Percentiles rank a stretch among this genome's conserved stretches.
These are phyloP conservation scores for Lethenteron reissneri DNA, from an alignment of 2,113 vertebrate species.

Conservation along the genomic window DNA sequence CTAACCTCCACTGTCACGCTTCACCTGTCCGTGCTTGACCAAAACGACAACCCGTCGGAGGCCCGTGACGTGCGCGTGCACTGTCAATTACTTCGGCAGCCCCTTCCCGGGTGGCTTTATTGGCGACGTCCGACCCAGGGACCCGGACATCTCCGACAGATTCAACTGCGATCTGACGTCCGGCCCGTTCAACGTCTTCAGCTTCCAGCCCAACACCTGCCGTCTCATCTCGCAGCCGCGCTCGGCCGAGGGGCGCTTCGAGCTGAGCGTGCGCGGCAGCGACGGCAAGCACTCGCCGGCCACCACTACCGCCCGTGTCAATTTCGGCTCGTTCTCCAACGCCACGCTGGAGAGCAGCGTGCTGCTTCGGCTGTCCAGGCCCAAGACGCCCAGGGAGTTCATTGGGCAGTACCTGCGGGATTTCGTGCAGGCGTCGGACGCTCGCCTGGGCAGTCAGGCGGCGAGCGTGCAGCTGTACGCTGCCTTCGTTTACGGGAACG, in stretches of 20 bases:
- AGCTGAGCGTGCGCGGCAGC: conserved; percentile 46
- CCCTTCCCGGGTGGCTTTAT: conserved; percentile 65
- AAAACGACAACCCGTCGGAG: conserved; percentile 86
- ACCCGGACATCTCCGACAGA: conserved; percentile 61
- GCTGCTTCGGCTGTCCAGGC: conserved; percentile 43
- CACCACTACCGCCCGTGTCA: conserved; percentile 44
- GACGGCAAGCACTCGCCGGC: conserved; percentile 56
- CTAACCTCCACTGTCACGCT: conserved; percentile 92
- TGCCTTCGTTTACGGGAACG: conserved; percentile 48
- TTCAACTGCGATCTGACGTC: conserved; percentile 72
- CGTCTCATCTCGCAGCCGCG: conserved; percentile 51
- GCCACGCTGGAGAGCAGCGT: conserved; percentile 75
- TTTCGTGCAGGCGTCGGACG: conserved; percentile 16
- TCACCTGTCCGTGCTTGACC: conserved; percentile 53
- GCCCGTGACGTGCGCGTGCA: conserved; percentile 63
- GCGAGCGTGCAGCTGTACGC: conserved; percentile 59
- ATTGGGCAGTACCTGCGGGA: too few species aligned
- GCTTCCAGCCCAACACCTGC: conserved; percentile 46
- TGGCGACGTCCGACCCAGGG: conserved; percentile 60
- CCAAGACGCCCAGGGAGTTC: conserved; percentile 11
- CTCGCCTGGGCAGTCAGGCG: conserved; percentile 63
- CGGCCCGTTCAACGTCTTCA: conserved; percentile 53
- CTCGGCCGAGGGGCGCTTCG: conserved; percentile 60
- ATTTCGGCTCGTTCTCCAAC: conserved; percentile 55
- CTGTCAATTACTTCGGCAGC: conserved; percentile 68